Conservation (phyloP, 2,888 invertebrate genomes). For the Seira sanloemensis region DNA sequence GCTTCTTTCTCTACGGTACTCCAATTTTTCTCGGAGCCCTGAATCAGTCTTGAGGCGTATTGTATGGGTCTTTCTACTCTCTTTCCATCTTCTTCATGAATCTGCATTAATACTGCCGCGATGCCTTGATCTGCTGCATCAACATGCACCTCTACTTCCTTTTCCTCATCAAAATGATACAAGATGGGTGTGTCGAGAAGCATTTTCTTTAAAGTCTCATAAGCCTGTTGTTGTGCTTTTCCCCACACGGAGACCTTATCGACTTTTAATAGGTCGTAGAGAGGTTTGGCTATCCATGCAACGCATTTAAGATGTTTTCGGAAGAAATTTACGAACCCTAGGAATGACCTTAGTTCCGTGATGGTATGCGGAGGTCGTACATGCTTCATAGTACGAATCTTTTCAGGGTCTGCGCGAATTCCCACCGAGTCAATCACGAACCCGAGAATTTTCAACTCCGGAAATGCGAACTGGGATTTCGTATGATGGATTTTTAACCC, state of each 20-base stretch:
- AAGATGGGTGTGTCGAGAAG: background rate
- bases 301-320: slow-evolving; percentile 72
- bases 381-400: slow-evolving; percentile 68
- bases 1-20: slow-evolving; percentile 60
- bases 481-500: slow-evolving; percentile 72
- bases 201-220: slow-evolving; percentile 55
- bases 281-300: slow-evolving; percentile 71
- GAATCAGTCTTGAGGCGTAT: background rate
- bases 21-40: slow-evolving; percentile 8
- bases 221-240: slow-evolving; percentile 53
- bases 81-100: background rate
- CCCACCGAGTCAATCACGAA: slow-evolving; percentile 74
- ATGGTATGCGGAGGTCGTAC: slow-evolving; percentile 20
- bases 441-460: slow-evolving; percentile 73
- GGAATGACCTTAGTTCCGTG: slow-evolving; percentile 69
- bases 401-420: slow-evolving; percentile 71
- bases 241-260: slow-evolving; percentile 63
- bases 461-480: slow-evolving; percentile 71
- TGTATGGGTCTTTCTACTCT: background rate
- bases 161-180: slow-evolving; percentile 3
- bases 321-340: slow-evolving; percentile 74
- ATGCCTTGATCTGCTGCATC: background rate
- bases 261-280: slow-evolving; percentile 70
- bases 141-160: background rate
- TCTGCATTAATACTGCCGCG: background rate